Base-by-base conservation (phyloP, 2,113 vertebrate species). In the Grammomys dolichurus region DNA sequence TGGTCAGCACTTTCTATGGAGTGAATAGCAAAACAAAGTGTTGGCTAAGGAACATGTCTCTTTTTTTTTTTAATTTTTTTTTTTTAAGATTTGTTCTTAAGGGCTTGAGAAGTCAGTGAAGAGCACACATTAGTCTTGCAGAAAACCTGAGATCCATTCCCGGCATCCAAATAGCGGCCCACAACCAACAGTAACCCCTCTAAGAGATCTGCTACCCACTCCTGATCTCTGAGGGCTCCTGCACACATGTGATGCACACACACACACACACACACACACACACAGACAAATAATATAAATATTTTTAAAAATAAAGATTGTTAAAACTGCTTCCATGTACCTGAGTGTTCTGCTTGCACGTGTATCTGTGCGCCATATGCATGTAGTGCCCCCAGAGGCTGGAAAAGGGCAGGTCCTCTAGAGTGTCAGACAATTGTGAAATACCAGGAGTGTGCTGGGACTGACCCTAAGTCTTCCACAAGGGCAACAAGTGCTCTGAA, bases 31-130 rank as follows among this genome's bases (percentile, higher is more conserved):
- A 40, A 40, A 43, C 3, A 28, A 56, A n/a, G 1, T 0, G 31
- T 28, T 0, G 16, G 24, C 36, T 56, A 1, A 33, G 28, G 13
- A 31, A 40, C 60, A 22, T 0, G 22, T 5, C 16, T 36, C 36
- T 36, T 14, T 5, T 13, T 14, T 73, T n/a, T 48, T 28, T 54
- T 78, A 1, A 33, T 31, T 24, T 0, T 75, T 76, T 73, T 36
- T 77, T 9, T 63, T 67, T 4, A 54, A 58, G 20, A 26, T 58
- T 56, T 60, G 36, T 40, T 60, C 58, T 60, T 40, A 63, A 60
- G 13, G 24, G 36, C 36, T 24, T 60, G 54, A 81, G 78, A 80
- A 33, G n/a, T n/a, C 36, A 58, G 54, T 40, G 24, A 82, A 26
- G 54, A 60, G 56, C 54, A 60, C 20, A 36, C 10, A 60, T 9